A percentile compares a stretch with the other conserved stretches of the same genome.
Evolutionary conservation across 2,888 invertebrate species (phyloP).

Genomic region (Conistra vaccinii): DNA sequence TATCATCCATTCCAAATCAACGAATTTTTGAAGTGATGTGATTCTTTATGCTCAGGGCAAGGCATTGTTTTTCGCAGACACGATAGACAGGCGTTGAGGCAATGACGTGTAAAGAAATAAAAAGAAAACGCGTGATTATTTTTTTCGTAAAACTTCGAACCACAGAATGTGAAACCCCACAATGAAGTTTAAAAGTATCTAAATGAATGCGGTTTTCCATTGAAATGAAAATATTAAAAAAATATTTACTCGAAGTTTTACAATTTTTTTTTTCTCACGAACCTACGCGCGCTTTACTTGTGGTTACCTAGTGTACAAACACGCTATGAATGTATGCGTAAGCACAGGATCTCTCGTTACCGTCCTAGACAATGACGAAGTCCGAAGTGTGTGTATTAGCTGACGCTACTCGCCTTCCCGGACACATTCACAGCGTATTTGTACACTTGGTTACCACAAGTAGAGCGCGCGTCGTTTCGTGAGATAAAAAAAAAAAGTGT

Average conservation of each 20-base stretch:
- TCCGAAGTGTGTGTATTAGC: no score
- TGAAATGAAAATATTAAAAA: conserved; percentile 20
- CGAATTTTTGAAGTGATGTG: conserved; percentile 8
- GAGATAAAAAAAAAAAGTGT: no score
- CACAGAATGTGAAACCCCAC: background rate
- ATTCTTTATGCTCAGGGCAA: background rate
- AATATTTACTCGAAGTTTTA: conserved; percentile 16
- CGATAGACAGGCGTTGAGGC: background rate
- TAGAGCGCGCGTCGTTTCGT: no score
- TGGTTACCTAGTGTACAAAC: no score
- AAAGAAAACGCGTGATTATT: background rate
- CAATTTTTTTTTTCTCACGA: no score
- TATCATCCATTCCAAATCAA: background rate
- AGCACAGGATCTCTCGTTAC: no score
- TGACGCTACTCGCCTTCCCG: no score
- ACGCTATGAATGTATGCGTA: no score
- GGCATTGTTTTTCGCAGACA: conserved; percentile 1
- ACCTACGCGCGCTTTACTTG: no score
- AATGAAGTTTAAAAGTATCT: background rate
- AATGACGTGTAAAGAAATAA: background rate
- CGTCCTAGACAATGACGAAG: no score
- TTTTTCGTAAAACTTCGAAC: background rate
- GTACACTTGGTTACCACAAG: no score
- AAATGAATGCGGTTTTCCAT: background rate
- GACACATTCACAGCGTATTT: no score